Conservation (phyloP, 2,888 invertebrate genomes). For the Anthophora plumipes region DNA sequence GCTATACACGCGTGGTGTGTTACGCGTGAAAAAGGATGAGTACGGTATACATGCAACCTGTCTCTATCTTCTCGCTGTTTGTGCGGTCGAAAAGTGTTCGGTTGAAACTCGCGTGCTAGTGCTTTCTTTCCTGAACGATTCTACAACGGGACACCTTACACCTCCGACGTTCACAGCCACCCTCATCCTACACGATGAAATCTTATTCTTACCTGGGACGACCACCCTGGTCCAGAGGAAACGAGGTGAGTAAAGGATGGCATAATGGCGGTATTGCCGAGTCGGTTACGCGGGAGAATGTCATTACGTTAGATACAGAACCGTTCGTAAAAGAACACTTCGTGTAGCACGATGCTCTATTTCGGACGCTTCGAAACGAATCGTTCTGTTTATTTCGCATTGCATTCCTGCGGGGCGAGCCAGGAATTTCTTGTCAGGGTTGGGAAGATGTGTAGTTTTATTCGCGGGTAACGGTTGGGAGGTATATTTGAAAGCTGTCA, state of each 20-base stretch:
- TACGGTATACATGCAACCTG: conserved; percentile 43
- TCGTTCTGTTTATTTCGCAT: conserved; percentile 11
- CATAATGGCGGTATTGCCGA: conserved; percentile 7
- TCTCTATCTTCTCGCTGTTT: conserved; percentile 55
- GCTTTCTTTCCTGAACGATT: not conserved
- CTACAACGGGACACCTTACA: conserved; percentile 32
- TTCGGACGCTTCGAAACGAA: not conserved
- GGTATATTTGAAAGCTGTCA: not conserved
- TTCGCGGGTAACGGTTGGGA: not conserved
- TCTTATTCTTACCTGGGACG: conserved; percentile 36
- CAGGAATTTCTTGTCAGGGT: not conserved
- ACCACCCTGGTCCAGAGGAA: conserved; percentile 27
- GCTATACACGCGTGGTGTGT: conserved; percentile 8
- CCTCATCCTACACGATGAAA: conserved; percentile 42
- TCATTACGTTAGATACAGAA: not conserved
- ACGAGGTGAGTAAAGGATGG: conserved; percentile 4
- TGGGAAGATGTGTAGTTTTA: not conserved
- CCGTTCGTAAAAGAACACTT: not conserved
- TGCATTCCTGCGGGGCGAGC: not conserved
- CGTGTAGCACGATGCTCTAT: not conserved
- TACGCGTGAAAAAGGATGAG: conserved; percentile 20
- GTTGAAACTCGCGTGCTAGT: conserved; percentile 24
- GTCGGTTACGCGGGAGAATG: not conserved
- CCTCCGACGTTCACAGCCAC: conserved; percentile 32
- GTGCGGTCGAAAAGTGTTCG: conserved; percentile 38